Conservation (phyloP, 2,888 invertebrate species). For the Acholoe squamosa region DNA sequence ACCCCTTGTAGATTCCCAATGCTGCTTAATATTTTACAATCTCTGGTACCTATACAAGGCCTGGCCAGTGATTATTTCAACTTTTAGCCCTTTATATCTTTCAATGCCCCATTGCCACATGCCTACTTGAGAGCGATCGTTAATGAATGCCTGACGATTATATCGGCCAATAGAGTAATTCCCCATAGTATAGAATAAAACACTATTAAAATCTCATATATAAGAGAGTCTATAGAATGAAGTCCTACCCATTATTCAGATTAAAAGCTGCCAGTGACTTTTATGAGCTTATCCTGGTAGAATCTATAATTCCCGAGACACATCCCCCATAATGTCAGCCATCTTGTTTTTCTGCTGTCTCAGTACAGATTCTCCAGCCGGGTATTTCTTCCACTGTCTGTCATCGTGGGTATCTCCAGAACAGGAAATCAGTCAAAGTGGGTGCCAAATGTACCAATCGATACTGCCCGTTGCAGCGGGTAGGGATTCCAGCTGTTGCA, state of each 20-base stretch:
- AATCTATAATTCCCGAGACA: background rate
- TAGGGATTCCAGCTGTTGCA: background rate
- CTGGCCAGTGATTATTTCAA: too few relatives aligned
- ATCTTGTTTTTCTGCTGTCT: background rate
- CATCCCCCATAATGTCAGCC: background rate
- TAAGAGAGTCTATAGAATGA: background rate
- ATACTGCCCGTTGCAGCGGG: background rate
- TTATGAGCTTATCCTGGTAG: background rate
- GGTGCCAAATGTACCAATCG: background rate
- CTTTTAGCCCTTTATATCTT: too few relatives aligned
- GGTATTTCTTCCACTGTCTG: background rate
- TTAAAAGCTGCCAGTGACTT: background rate
- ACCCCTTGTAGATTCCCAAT: too few relatives aligned
- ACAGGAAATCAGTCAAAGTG: background rate
- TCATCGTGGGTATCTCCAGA: background rate
- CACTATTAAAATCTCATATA: too few relatives aligned
- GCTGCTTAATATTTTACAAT: too few relatives aligned
- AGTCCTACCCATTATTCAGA: background rate
- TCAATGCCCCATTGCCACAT: too few relatives aligned
- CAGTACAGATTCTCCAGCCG: background rate
- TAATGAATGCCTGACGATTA: too few relatives aligned
- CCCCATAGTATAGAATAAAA: too few relatives aligned
- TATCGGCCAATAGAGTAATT: too few relatives aligned
- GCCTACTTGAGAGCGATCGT: too few relatives aligned
- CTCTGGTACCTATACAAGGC: too few relatives aligned